These are phyloP conservation scores for Polymixis flavicincta DNA, from an alignment of 2,888 invertebrate species.

Conservation along the genomic window DNA sequence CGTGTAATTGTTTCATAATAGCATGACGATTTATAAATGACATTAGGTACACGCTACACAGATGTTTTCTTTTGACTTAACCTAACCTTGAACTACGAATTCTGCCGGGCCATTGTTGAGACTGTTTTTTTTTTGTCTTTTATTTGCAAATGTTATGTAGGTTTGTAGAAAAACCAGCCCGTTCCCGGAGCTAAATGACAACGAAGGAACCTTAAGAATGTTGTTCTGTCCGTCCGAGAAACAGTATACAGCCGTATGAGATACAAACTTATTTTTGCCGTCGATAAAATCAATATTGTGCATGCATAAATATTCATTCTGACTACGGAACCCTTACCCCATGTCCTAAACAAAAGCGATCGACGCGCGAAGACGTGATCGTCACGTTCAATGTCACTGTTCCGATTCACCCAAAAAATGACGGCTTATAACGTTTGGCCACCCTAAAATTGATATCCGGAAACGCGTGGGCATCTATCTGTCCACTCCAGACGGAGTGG, in stretches of 20 bases:
- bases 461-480: too few relatives aligned
- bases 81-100: not conserved
- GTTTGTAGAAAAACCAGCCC: not conserved
- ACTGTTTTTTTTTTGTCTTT: not conserved
- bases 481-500: too few relatives aligned
- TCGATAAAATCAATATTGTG: not conserved
- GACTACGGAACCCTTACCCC: not conserved
- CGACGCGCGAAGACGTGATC: too few relatives aligned
- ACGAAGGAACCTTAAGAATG: not conserved
- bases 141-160: not conserved
- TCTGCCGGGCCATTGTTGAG: not conserved
- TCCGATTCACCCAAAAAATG: too few relatives aligned
- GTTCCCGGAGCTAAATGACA: not conserved
- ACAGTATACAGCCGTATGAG: too few relatives aligned
- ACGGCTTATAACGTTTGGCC: too few relatives aligned
- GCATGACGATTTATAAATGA: not conserved
- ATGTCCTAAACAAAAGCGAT: too few relatives aligned
- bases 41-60: conserved; percentile 5
- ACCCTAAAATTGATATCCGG: too few relatives aligned
- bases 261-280: not conserved
- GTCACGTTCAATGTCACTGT: too few relatives aligned
- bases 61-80: not conserved
- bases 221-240: not conserved
- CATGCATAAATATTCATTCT: not conserved
- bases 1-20: conserved; percentile 13